Base-by-base conservation (phyloP, 2,113 vertebrate genomes). In the Periophthalmus modestus region DNA sequence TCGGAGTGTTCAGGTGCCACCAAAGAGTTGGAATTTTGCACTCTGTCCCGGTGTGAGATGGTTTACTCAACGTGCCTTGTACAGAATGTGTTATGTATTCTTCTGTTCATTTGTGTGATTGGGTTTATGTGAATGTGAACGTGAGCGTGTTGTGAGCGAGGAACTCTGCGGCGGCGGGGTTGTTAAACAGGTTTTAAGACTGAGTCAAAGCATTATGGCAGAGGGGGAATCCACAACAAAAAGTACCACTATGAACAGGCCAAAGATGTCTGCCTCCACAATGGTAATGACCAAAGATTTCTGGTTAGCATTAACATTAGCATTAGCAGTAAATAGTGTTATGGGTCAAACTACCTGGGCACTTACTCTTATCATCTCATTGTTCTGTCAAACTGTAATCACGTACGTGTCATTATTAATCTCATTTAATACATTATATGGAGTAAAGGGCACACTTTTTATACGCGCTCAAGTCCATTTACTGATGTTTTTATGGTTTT, bases 61-160 rank as follows among this genome's bases (percentile, higher is more conserved):
- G 61, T 50, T 82, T 77, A 72, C 57, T 59, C 83, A 83, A 74
- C 65, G 82, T 93, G 88, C 89, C 91, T 93, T 91, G 73, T 84
- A 81, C 69, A 83, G 69, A 77, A 77, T 75, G 11, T 21, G 65
- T 50, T 58, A 72, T 79, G 70, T 24, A n/a, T 75, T 67, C 66
- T 65, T 69, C 50, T 71, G 72, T 81, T 48, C 24, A 72, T 74
- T 57, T 67, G 43, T 21, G 1, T 55, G 19, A 78, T 77, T 80
- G 59, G 10, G 59, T 43, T 58, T 75, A 43, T 43, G 39, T 43
- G 39, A 43, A 43, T 43, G 39, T 43, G 39, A 78, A 71, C 75
- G 79, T 62, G 21, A 36, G 68, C 39, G 59, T 71, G 14, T 43
- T 18, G 23, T 13, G 23, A 5, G 13, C 24, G 21, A 80, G 55